Base-by-base conservation (phyloP, 2,797 vertebrate genomes). In the Muscicapa striata region DNA sequence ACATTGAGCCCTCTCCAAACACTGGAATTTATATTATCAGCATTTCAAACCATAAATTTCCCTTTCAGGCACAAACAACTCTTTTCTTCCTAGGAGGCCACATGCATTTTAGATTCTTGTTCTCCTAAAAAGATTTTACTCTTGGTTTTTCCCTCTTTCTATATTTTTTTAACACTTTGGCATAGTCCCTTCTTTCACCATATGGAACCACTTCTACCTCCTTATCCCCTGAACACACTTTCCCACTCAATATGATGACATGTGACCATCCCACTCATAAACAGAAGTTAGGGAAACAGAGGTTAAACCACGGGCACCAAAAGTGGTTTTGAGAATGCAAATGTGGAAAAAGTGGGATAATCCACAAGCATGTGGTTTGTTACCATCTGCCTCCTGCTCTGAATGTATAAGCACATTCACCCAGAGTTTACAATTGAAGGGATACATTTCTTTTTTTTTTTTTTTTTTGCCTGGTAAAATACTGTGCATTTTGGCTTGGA, bases 341-440 rank as follows among this genome's bases (percentile, higher is more conserved):
- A 96, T 97, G 97, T 97, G 97, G 97, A 96, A 97, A 97, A 96
- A 97, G 96, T 97, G 97, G 97, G 91, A 95, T 97, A 97, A 95
- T 97, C 96, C 97, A 95, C 97, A 98, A 95, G 94, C 92, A 41
- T 98, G 98, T 96, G 97, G 97, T 96, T 97, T 97, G 90, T 96
- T 97, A 88, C 97, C 95, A 84, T 97, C 93, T 89, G 84, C 96
- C 94, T 95, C 80, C 46, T 63, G 57, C 51, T 78, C 95, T 73
- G 84, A 95, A 93, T 91, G 67, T 74, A 94, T 94, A 93, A 95
- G 85, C 49, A 52, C 41, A 76, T 90, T 97, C 80, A 81, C 88
- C 43, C 68, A 36, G 66, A 80, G 86, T 80, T 92, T 97, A 94
- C 89, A 96, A 91, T 93, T 95, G 91, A 89, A 89, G 66, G 76